phyloP scores from a whole-genome alignment of 2,888 invertebrate species.

The Tiliacea aurago region DNA sequence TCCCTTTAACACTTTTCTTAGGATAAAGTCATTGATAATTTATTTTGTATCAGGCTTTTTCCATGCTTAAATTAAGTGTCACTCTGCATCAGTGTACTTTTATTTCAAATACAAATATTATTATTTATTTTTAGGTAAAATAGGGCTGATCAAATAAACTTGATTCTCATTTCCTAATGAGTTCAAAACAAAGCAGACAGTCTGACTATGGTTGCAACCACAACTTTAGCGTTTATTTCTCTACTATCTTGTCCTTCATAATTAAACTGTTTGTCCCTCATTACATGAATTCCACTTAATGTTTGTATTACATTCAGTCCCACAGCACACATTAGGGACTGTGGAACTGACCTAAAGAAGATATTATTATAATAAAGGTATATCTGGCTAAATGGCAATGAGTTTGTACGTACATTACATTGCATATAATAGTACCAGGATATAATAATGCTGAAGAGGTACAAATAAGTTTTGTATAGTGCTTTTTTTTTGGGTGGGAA shows the following conservation, averaged over 20 bases:
- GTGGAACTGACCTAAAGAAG: slow-evolving; percentile 33
- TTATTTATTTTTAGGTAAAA: too few species aligned
- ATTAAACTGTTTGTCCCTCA: slow-evolving; percentile 25
- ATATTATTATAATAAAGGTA: neutral
- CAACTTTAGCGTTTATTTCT: slow-evolving; percentile 6
- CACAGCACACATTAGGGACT: slow-evolving; percentile 37
- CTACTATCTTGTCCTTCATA: slow-evolving; percentile 10
- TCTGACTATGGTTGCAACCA: slow-evolving; percentile 3
- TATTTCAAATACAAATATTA: too few species aligned
- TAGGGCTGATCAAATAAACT: neutral
- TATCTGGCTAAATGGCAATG: slow-evolving; percentile 20
- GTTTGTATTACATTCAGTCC: slow-evolving; percentile 36
- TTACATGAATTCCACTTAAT: slow-evolving; percentile 35
- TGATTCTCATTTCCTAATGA: neutral
- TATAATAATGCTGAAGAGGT: neutral
- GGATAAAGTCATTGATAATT: too few species aligned
- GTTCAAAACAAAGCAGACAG: slow-evolving; percentile 3
- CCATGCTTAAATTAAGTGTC: too few species aligned
- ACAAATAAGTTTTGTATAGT: neutral
- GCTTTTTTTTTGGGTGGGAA: too few species aligned
- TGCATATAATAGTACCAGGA: neutral
- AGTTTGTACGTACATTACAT: neutral
- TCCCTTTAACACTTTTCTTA: too few species aligned
- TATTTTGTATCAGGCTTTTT: too few species aligned
- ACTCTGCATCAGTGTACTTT: too few species aligned